A percentile compares a stretch with the other conserved stretches of the same genome.
These are phyloP conservation scores for Coendou prehensilis DNA, from an alignment of 2,797 vertebrate genomes.

Conservation along the genomic window DNA sequence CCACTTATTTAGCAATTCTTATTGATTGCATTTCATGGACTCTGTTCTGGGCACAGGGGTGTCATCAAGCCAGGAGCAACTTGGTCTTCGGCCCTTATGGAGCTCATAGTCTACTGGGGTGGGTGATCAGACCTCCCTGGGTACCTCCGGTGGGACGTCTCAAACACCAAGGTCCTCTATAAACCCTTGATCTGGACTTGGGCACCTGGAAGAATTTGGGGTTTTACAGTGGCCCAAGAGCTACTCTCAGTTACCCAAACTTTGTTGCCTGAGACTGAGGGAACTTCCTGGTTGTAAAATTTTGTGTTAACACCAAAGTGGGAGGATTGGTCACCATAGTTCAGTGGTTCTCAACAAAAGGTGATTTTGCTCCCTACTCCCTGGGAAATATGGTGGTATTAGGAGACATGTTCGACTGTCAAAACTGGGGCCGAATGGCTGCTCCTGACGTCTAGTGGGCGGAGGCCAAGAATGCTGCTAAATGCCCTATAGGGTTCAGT, in stretches of 20 bases:
- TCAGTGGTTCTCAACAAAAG: background rate
- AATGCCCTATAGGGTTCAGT: background rate
- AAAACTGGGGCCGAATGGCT: background rate
- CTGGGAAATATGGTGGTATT: background rate
- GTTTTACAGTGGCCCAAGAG: background rate
- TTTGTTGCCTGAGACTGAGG: background rate
- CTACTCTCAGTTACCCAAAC: background rate
- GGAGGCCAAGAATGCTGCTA: background rate
- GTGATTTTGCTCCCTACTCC: background rate
- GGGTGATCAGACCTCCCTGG: background rate
- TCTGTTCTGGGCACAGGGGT: background rate
- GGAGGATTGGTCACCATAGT: background rate
- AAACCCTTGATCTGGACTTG: background rate
- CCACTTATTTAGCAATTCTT: background rate
- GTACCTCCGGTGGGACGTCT: background rate
- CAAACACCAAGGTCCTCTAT: background rate
- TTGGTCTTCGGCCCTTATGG: background rate
- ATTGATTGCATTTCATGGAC: background rate
- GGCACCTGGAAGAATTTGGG: background rate
- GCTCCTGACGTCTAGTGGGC: background rate
- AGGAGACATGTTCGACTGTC: background rate
- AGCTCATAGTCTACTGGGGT: background rate
- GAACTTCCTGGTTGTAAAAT: background rate
- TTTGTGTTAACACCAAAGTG: background rate
- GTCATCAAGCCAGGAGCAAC: background rate